Evolutionary conservation across 2,888 invertebrate species (phyloP), one percentile per base, ranked within the genome.

Genomic region (Tromatobia lineatoria): DNA sequence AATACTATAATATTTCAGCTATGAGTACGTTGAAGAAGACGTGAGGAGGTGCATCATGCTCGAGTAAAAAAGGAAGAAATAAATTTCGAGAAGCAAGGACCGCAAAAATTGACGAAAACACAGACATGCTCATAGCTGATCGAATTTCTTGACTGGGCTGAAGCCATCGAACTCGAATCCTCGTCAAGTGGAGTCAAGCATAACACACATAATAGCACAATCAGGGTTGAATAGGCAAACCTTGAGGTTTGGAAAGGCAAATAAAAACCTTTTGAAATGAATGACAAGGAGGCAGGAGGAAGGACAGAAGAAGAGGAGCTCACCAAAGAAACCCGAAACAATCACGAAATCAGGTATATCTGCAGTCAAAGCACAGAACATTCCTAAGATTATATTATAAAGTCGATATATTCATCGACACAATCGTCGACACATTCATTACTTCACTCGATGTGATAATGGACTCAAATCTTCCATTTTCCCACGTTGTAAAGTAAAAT

Each of bases 311-410:
- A 29, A n/a, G 59, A 29, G 34, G 15, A 34, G 1, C 59, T n/a
- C 13, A 61, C 59, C 4, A 34, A 61, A 34, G 34, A n/a, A 47
- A 47, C 10, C 45, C 47, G 15, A 2, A 66, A 76, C 25, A 66
- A 47, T n/a, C 20, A 57, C 4, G 76, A 81, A 64, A 54, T 47
- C 54, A 81, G 76, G 81, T 81, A 61, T 20, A 66, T 67, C 11
- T 23, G 29, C 75, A 29, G n/a, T 69, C 47, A 13, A 45, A 13
- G 11, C 4, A 13, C n/a, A 13, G 45, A 38, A 23, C 25, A 45
- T 38, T 38, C 38, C 6, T 8, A 38, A 38, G 10, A 38, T 38
- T 38, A 10, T 38, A 10, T 1, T 38, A 38, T 10, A 38, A 38
- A 38, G 38, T 10, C 29, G 29, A 29, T 29, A 4, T 29, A 4